Base-by-base conservation (phyloP, 2,797 vertebrate species). In the Sebastes matsubarae region DNA sequence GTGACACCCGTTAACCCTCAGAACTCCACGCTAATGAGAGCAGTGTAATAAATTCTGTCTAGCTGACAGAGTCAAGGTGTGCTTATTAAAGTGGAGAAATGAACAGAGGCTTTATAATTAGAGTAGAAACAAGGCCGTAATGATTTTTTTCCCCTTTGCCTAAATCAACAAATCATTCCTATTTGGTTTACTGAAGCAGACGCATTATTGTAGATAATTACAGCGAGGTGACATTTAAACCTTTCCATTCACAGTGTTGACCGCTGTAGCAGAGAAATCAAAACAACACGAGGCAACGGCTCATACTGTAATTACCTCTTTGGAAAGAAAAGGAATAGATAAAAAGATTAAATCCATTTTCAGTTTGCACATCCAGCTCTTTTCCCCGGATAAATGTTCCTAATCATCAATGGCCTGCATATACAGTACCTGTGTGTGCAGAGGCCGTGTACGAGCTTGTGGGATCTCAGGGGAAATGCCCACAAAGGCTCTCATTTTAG, bases 1-100 rank as follows among this genome's bases (percentile, higher is more conserved):
- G 59, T 88, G 91, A 91, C 92, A 89, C 82, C 87, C 25, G 77
- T 94, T 94, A 94, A 93, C 94, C 91, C 89, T 46, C 61, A 6
- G 65, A 84, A 54, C 88, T 73, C 52, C 14, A 2, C 8, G 11
- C 61, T 91, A 93, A 92, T 88, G 91, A 89, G 87, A 86, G 68
- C 68, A 3, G 61, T 66, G 78, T 88, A 72, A 87, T 89, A 67
- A 75, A 87, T 85, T 77, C 77, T 79, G 79, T 80, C 64, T 55
- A 2, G 73, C 69, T 77, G 86, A 89, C 84, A 66, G 75, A 80
- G 68, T 73, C 75, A 81, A 84, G 86, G 76, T 83, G 73, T 68
- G 77, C 80, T 86, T 88, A 88, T 85, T 88, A 90, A 86, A 79
- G 70, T 38, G 77, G 77, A 25, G 66, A 81, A 68, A 77, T 54